These are phyloP conservation scores for Bombus sylvicola DNA, from an alignment of 1,140 invertebrate genomes.

Conservation along the genomic window DNA sequence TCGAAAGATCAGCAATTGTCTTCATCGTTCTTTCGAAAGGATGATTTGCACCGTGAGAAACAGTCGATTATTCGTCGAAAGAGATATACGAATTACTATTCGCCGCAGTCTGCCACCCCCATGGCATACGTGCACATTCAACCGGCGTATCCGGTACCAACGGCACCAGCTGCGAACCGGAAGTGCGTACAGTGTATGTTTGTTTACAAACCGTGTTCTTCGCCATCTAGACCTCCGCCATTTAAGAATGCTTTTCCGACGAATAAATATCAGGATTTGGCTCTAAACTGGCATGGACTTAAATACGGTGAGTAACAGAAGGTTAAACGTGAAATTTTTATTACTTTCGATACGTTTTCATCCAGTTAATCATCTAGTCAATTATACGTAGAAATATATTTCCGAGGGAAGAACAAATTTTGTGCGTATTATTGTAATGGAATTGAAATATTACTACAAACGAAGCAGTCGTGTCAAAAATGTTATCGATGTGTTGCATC, in stretches of 20 bases:
- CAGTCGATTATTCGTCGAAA: conserved; percentile 29
- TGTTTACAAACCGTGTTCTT: conserved; percentile 77
- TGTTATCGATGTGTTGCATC: neutral
- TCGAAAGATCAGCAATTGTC: neutral
- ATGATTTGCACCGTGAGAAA: neutral
- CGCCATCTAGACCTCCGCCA: conserved; percentile 56
- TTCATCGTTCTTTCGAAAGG: neutral
- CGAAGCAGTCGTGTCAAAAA: too few species aligned
- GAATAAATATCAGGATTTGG: conserved; percentile 72
- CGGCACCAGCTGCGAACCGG: conserved; percentile 64
- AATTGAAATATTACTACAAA: neutral
- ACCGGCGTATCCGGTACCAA: conserved; percentile 62
- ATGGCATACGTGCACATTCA: conserved; percentile 80
- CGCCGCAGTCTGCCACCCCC: conserved; percentile 65
- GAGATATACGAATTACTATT: conserved; percentile 63
- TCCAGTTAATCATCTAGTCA: neutral
- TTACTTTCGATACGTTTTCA: neutral
- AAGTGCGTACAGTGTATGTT: conserved; percentile 79
- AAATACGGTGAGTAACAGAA: conserved; percentile 76
- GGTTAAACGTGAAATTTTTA: neutral
- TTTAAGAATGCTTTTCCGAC: conserved; percentile 68
- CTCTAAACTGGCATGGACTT: conserved; percentile 72
- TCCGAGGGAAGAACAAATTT: neutral
- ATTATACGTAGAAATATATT: neutral
- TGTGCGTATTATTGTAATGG: neutral